Conservation (phyloP, 2,888 invertebrate species). For the Halocaridina rubra region DNA sequence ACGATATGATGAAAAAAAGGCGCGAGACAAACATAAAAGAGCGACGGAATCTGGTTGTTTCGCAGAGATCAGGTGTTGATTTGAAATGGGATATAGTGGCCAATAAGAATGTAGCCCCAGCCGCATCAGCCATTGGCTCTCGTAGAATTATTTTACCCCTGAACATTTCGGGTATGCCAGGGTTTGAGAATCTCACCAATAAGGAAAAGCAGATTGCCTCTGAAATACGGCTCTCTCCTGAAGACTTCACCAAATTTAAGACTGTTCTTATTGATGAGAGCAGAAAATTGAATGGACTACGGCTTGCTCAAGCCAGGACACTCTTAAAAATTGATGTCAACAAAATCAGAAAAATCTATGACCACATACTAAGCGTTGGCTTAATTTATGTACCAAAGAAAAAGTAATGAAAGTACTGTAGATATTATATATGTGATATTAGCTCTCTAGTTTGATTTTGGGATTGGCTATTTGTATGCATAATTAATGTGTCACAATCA, state of each 20-base stretch:
- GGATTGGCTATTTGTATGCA: too few species aligned
- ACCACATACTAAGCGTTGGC: conserved; percentile 75
- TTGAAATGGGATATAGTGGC: conserved; percentile 26
- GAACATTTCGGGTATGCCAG: conserved; percentile 80
- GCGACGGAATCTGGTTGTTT: conserved; percentile 64
- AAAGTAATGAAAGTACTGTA: not conserved
- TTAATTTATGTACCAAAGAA: not conserved
- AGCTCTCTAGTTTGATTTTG: too few species aligned
- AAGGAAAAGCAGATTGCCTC: conserved; percentile 84
- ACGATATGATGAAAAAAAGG: conserved; percentile 75
- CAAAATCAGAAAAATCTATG: conserved; percentile 85
- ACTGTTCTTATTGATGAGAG: conserved; percentile 80
- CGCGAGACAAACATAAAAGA: conserved; percentile 73
- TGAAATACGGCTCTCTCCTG: conserved; percentile 79
- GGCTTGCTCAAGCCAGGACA: conserved; percentile 83
- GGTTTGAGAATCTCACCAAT: conserved; percentile 79
- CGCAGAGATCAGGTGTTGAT: not conserved
- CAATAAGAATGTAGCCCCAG: conserved; percentile 4
- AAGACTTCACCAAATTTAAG: conserved; percentile 83
- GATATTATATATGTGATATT: too few species aligned
- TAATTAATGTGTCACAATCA: too few species aligned
- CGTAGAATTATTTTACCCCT: conserved; percentile 70
- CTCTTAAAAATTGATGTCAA: conserved; percentile 94
- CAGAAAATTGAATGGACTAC: conserved; percentile 79
- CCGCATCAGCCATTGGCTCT: not conserved